These are phyloP conservation scores for Heliothis virescens DNA, from an alignment of 1,140 invertebrate species.

Conservation along the genomic window DNA sequence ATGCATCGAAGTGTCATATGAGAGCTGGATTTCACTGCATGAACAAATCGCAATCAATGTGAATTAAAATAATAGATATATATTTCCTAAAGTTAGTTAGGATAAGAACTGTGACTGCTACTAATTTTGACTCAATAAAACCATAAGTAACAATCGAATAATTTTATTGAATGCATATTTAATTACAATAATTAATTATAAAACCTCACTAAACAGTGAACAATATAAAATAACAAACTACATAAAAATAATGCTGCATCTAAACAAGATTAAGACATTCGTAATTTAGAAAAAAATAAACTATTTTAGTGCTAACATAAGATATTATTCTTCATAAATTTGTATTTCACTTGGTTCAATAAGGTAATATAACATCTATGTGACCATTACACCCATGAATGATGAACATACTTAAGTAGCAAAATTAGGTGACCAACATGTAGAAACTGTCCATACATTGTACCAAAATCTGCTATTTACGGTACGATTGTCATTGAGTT, in stretches of 20 bases:
- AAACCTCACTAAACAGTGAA: slow-evolving; percentile 51
- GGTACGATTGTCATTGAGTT: too few relatives aligned
- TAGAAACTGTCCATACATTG: not conserved
- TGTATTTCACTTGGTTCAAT: not conserved
- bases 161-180: slow-evolving; percentile 56
- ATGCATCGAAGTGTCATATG: not conserved
- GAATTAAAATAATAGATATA: too few relatives aligned
- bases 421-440: not conserved
- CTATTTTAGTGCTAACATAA: slow-evolving; percentile 42
- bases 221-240: slow-evolving; percentile 55
- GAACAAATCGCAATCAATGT: too few relatives aligned
- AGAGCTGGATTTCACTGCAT: not conserved
- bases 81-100: too few relatives aligned
- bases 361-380: slow-evolving; percentile 14
- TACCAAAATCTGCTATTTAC: too few relatives aligned
- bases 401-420: not conserved
- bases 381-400: slow-evolving; percentile 5
- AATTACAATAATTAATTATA: slow-evolving; percentile 48
- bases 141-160: slow-evolving; percentile 53
- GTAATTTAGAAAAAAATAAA: slow-evolving; percentile 42
- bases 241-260: slow-evolving; percentile 39
- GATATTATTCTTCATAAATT: slow-evolving; percentile 6
- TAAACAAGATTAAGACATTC: slow-evolving; percentile 8
- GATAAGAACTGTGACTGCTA: too few relatives aligned
- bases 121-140: not conserved